phyloP scores from a whole-genome alignment of 2,888 invertebrate genomes.

The Orthosia gracilis region DNA sequence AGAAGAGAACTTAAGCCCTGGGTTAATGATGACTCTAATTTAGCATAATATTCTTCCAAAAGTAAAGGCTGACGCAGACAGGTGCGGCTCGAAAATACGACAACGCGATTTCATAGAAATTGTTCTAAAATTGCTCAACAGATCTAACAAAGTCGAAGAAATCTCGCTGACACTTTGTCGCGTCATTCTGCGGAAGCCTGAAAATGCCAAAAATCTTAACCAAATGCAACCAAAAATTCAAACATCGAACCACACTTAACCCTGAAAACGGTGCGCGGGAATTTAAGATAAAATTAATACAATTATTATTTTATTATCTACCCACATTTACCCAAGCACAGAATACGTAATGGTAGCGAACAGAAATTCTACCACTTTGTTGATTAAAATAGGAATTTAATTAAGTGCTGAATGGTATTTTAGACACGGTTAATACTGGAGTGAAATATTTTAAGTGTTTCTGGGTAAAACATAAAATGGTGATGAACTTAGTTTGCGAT shows the following conservation, averaged over 20 bases:
- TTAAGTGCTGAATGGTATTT: conserved; percentile 57
- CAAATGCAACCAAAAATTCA: conserved; percentile 13
- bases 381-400: conserved; percentile 62
- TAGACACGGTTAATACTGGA: conserved; percentile 40
- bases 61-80: too few species aligned
- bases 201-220: background rate
- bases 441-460: conserved; percentile 35
- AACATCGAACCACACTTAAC: conserved; percentile 32
- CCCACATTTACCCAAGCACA: conserved; percentile 33
- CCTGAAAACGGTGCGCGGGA: conserved; percentile 6
- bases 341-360: conserved; percentile 41
- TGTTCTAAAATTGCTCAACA: too few species aligned
- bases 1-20: too few species aligned
- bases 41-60: too few species aligned
- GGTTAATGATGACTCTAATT: too few species aligned
- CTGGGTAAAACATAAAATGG: conserved; percentile 26
- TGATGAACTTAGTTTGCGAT: conserved; percentile 1
- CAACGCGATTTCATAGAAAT: too few species aligned
- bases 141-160: too few species aligned
- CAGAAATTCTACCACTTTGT: conserved; percentile 47
- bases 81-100: too few species aligned
- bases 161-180: too few species aligned
- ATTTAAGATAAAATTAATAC: conserved; percentile 37
- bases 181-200: too few species aligned
- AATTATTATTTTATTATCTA: conserved; percentile 55